Evolutionary conservation across 2,888 invertebrate genomes (phyloP).

Genomic region (Salticus scenicus): DNA sequence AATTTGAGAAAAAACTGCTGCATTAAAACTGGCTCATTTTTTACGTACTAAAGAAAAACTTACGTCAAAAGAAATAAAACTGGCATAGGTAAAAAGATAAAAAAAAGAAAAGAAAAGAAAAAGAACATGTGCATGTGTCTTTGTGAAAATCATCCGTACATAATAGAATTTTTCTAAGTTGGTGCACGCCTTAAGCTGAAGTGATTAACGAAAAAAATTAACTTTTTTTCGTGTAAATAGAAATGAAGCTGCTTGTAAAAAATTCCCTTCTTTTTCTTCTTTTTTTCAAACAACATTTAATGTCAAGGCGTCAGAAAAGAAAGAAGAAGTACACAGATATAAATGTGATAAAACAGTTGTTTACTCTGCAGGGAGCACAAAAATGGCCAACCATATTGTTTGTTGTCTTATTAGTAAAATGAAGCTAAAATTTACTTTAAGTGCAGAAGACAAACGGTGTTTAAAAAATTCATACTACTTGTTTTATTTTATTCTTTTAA

Average conservation of each 20-base stretch:
- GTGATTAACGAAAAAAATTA: slow-evolving; percentile 3
- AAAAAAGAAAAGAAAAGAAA: too few species aligned
- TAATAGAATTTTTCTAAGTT: background rate
- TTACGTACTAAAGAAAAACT: too few species aligned
- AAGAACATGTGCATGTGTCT: too few species aligned
- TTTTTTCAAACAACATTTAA: slow-evolving; percentile 18
- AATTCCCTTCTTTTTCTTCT: slow-evolving; percentile 29
- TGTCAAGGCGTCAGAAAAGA: background rate
- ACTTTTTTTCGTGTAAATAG: background rate
- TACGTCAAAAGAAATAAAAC: background rate
- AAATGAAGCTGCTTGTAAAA: background rate
- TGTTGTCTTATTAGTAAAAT: background rate
- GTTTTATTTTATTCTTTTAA: too few species aligned
- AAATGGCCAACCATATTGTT: slow-evolving; percentile 32
- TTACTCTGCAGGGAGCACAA: slow-evolving; percentile 21
- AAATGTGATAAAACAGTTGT: slow-evolving; percentile 33
- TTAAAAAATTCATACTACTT: too few species aligned
- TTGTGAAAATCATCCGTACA: background rate
- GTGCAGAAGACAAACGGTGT: too few species aligned
- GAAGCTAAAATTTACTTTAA: background rate
- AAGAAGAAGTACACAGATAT: slow-evolving; percentile 20
- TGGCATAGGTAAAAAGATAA: background rate
- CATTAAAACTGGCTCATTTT: too few species aligned
- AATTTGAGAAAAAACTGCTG: too few species aligned
- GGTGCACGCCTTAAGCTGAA: background rate